phyloP scores from a whole-genome alignment of 2,888 invertebrate genomes.

The Drosophila acutilabella region DNA sequence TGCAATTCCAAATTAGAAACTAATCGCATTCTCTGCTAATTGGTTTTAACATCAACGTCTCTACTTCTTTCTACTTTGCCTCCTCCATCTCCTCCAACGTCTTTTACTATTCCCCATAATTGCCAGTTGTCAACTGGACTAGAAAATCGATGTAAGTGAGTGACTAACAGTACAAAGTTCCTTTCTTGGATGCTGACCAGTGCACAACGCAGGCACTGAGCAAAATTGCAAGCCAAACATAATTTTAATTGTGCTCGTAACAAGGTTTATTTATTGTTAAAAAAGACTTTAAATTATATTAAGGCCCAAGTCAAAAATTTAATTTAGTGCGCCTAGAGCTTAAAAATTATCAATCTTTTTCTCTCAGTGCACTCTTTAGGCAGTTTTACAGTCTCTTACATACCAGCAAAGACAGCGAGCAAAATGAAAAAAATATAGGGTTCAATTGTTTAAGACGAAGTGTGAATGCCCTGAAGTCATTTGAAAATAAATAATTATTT shows the following conservation, averaged over 20 bases:
- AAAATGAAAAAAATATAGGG: not conserved
- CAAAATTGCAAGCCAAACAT: too few relatives aligned
- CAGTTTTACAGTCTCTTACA: conserved; percentile 41
- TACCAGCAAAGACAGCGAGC: conserved; percentile 21
- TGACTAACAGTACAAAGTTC: conserved; percentile 1
- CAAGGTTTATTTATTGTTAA: too few relatives aligned
- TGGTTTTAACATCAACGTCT: not conserved
- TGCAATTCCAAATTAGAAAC: conserved; percentile 23
- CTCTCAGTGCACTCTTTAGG: conserved; percentile 19
- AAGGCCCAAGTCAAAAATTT: too few relatives aligned
- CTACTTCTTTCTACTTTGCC: not conserved
- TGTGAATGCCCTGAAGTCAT: not conserved
- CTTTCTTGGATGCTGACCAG: conserved; percentile 15
- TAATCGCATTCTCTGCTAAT: conserved; percentile 20
- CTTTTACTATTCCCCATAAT: not conserved
- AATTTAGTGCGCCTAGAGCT: too few relatives aligned
- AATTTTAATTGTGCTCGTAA: too few relatives aligned
- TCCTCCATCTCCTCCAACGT: not conserved
- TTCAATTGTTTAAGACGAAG: not conserved
- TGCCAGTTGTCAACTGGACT: conserved; percentile 8
- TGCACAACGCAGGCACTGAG: conserved; percentile 5
- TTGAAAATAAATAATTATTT: not conserved
- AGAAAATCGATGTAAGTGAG: conserved; percentile 10
- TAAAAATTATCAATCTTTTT: too few relatives aligned
- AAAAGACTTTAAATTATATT: too few relatives aligned